Conservation (phyloP, 2,888 invertebrate species). For the Pterostichus niger region DNA sequence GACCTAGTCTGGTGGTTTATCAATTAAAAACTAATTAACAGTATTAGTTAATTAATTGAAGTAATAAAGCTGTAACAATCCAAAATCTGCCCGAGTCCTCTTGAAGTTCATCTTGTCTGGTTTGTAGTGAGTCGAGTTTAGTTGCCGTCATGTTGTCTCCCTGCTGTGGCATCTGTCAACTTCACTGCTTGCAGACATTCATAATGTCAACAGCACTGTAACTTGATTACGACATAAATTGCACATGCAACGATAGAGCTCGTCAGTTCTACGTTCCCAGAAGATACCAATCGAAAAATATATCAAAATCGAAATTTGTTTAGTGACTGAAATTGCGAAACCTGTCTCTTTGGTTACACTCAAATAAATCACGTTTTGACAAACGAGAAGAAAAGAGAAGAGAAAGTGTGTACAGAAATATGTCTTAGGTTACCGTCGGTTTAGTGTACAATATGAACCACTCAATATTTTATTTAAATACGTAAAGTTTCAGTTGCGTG, state of each 20-base stretch:
- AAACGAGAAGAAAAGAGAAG: neutral
- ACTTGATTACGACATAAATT: slow-evolving; percentile 44
- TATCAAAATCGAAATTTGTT: slow-evolving; percentile 8
- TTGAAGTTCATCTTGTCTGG: too few relatives aligned
- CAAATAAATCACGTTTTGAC: slow-evolving; percentile 17
- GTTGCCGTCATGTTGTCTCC: neutral
- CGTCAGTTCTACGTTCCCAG: neutral
- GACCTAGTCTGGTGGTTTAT: too few relatives aligned
- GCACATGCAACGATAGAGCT: slow-evolving; percentile 31
- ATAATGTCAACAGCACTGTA: slow-evolving; percentile 41
- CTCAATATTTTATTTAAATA: too few relatives aligned
- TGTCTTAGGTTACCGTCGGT: too few relatives aligned
- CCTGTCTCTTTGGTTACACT: slow-evolving; percentile 2
- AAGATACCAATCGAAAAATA: slow-evolving; percentile 24
- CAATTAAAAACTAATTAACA: too few relatives aligned
- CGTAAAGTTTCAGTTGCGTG: too few relatives aligned
- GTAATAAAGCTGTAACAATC: too few relatives aligned
- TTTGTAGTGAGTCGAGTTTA: neutral
- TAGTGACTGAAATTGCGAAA: slow-evolving; percentile 21
- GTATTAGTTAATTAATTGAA: too few relatives aligned
- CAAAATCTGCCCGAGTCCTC: too few relatives aligned
- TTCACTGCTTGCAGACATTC: slow-evolving; percentile 37
- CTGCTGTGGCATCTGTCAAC: slow-evolving; percentile 45
- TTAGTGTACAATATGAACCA: too few relatives aligned
- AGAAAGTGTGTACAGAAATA: too few relatives aligned